Conservation (phyloP, 2,888 invertebrate genomes). For the Drosophila pegasa region DNA sequence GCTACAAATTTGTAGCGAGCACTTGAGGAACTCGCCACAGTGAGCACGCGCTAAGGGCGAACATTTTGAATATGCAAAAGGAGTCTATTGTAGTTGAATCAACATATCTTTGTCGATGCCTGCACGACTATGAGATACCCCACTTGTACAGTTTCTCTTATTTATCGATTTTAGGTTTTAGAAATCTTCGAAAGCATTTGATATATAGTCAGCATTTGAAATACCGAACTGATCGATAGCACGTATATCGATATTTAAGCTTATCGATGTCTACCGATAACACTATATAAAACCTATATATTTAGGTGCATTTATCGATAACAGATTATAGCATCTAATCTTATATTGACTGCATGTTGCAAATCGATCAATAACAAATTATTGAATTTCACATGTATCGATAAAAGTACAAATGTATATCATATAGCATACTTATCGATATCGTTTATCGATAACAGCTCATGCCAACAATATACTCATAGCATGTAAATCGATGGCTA, state of each 20-base stretch:
- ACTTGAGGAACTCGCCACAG: conserved; percentile 22
- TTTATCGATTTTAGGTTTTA: not conserved
- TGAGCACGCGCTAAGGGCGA: conserved; percentile 10
- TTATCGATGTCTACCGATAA: not conserved
- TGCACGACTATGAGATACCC: not conserved
- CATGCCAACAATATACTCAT: no score
- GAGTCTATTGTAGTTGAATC: not conserved
- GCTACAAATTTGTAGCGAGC: conserved; percentile 59
- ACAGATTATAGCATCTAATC: not conserved
- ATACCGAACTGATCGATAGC: no score
- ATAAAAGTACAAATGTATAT: no score
- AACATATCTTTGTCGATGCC: not conserved
- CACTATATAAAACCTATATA: no score
- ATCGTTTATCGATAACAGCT: not conserved
- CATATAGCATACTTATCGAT: not conserved
- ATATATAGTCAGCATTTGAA: no score
- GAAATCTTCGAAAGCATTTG: not conserved
- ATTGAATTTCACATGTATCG: no score
- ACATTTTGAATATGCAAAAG: not conserved
- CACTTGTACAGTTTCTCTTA: no score
- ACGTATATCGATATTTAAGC: no score
- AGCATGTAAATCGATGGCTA: no score
- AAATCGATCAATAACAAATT: no score
- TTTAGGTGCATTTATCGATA: no score
- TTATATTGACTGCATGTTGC: no score